Percentiles rank a stretch among this genome's conserved stretches.
These are phyloP conservation scores for Candidula unifasciata DNA, from an alignment of 2,888 invertebrate species.

Conservation along the genomic window DNA sequence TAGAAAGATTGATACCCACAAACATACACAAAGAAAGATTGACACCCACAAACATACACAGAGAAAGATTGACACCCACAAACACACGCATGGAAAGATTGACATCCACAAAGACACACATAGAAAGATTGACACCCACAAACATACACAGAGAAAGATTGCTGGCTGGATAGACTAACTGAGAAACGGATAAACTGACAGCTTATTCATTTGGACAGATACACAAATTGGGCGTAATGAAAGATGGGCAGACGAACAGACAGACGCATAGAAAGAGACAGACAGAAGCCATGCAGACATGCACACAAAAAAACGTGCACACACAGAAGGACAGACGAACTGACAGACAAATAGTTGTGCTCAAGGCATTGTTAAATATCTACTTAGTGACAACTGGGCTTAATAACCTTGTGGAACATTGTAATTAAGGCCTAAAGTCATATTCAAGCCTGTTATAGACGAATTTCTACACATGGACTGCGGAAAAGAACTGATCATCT, in stretches of 20 bases:
- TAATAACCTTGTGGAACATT: no score
- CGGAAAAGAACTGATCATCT: no score
- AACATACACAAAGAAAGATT: not conserved
- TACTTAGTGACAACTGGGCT: no score
- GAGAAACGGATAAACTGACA: not conserved
- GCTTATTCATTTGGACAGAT: not conserved
- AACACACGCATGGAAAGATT: not conserved
- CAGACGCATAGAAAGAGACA: not conserved
- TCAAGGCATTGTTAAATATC: no score
- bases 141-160: no score
- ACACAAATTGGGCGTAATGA: not conserved
- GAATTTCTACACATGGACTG: no score
- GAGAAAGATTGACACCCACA: no score
- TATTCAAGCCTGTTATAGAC: no score
- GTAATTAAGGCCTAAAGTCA: no score
- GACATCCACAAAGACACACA: not conserved
- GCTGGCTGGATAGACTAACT: not conserved
- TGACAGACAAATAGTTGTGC: not conserved
- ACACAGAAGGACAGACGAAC: not conserved
- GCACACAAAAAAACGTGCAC: no score
- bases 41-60: no score
- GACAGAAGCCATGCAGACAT: not conserved
- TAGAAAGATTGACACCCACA: not conserved
- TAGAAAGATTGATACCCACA: no score
- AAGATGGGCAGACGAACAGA: not conserved